Conservation (phyloP, 2,797 vertebrate species). For the Anguilla pacifica region DNA sequence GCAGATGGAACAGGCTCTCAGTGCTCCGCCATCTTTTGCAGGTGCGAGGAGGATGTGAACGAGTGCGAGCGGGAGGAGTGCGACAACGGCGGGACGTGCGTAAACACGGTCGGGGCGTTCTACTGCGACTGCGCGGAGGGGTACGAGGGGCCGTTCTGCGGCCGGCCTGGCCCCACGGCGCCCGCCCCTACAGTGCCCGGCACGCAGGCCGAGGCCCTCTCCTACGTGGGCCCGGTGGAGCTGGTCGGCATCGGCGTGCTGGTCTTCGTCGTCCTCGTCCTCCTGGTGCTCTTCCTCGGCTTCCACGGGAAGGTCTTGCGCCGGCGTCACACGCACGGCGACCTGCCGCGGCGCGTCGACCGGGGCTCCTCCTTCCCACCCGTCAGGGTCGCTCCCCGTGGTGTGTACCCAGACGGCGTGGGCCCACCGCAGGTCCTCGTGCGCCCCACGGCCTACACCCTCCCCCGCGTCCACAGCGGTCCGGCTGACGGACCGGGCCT, state of each 20-base stretch:
- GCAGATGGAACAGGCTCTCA: conserved; percentile 14
- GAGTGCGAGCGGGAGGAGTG: conserved; percentile 86
- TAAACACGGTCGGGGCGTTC: conserved; percentile 89
- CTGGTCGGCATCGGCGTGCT: conserved; percentile 91
- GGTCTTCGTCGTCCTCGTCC: conserved; percentile 83
- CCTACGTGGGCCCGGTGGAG: conserved; percentile 91
- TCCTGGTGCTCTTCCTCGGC: conserved; percentile 83
- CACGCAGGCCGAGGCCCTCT: conserved; percentile 82
- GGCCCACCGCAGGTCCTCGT: conserved; percentile 89
- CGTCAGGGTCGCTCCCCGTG: conserved; percentile 68
- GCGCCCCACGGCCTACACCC: conserved; percentile 85
- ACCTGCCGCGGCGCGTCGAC: conserved; percentile 73
- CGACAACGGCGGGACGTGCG: conserved; percentile 80
- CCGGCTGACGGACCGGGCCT: conserved; percentile 67
- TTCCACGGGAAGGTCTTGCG: conserved; percentile 90
- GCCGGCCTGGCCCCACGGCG: conserved; percentile 71
- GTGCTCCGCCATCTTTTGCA: conserved; percentile 51
- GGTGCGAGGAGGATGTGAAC: conserved; percentile 89
- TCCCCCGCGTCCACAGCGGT: conserved; percentile 76
- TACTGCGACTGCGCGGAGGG: conserved; percentile 90
- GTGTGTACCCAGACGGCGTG: conserved; percentile 7
- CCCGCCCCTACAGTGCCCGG: conserved; percentile 72
- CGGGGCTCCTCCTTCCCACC: conserved; percentile 78
- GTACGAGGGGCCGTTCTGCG: conserved; percentile 84
- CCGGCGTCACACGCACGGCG: conserved; percentile 80